Percentiles rank a stretch among this genome's conserved stretches.
Evolutionary conservation across 1,140 invertebrate species (phyloP).

Genomic region (Holotrichia oblita): DNA sequence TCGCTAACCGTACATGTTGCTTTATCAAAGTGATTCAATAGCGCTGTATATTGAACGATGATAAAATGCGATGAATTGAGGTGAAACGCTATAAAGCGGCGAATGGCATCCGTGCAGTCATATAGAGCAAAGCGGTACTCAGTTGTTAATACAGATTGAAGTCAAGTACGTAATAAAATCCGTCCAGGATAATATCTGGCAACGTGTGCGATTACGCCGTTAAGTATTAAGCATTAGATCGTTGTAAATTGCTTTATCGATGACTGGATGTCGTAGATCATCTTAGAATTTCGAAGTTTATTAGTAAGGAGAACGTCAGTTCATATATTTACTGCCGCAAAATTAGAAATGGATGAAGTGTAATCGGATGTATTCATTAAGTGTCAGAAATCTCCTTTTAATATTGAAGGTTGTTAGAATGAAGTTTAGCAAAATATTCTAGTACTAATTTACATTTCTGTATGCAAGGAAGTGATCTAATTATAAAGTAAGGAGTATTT

Average conservation of each 20-base stretch:
- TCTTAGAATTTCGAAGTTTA: too few relatives aligned
- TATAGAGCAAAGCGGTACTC: background rate
- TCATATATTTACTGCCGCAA: too few relatives aligned
- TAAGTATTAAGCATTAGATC: background rate
- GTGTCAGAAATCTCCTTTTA: too few relatives aligned
- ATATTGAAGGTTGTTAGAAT: too few relatives aligned
- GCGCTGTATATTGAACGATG: background rate
- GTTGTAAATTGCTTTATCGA: background rate
- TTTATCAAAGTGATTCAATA: background rate
- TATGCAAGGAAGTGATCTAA: too few relatives aligned
- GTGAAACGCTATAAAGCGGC: too few relatives aligned
- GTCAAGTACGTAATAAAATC: background rate
- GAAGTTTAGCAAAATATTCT: too few relatives aligned
- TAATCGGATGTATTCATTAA: too few relatives aligned
- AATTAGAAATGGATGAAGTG: too few relatives aligned
- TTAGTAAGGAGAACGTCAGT: too few relatives aligned
- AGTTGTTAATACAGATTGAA: conserved; percentile 8
- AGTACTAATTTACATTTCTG: too few relatives aligned
- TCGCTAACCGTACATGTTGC: background rate
- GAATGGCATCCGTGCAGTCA: background rate
- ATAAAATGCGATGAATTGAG: background rate
- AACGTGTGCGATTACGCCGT: background rate
- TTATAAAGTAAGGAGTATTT: too few relatives aligned
- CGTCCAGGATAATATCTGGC: background rate
- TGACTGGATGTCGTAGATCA: conserved; percentile 21